Conservation (phyloP, 2,113 vertebrate genomes). For the Engraulis encrasicolus region DNA sequence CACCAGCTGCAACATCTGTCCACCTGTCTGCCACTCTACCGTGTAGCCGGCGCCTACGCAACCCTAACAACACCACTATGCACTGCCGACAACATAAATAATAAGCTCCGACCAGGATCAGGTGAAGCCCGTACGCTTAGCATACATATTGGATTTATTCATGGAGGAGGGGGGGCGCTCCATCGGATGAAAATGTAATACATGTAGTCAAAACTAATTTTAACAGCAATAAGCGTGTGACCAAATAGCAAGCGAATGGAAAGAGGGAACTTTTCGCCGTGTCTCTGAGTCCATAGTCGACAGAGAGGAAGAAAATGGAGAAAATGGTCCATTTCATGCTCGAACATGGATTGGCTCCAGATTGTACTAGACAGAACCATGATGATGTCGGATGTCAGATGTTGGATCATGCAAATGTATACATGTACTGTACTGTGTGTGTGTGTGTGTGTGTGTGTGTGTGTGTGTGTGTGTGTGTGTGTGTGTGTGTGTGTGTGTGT, state of each 20-base stretch:
- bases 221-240: background rate
- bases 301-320: background rate
- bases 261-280: background rate
- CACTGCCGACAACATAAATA: too few species aligned
- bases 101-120: too few species aligned
- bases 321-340: background rate
- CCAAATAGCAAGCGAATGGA: background rate
- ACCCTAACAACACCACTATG: too few species aligned
- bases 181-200: background rate
- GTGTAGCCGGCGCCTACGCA: too few species aligned
- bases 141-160: constrained; percentile 9
- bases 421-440: background rate
- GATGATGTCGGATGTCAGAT: background rate
- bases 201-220: background rate
- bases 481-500: background rate
- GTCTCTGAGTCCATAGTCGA: background rate
- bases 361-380: background rate
- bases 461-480: background rate
- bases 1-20: too few species aligned
- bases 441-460: background rate
- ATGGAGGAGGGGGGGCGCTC: background rate
- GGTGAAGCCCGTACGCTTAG: background rate
- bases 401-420: background rate
- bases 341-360: background rate
- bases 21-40: too few species aligned